These are phyloP conservation scores for Antechinus flavipes DNA, from an alignment of 2,113 vertebrate genomes.

Conservation along the genomic window DNA sequence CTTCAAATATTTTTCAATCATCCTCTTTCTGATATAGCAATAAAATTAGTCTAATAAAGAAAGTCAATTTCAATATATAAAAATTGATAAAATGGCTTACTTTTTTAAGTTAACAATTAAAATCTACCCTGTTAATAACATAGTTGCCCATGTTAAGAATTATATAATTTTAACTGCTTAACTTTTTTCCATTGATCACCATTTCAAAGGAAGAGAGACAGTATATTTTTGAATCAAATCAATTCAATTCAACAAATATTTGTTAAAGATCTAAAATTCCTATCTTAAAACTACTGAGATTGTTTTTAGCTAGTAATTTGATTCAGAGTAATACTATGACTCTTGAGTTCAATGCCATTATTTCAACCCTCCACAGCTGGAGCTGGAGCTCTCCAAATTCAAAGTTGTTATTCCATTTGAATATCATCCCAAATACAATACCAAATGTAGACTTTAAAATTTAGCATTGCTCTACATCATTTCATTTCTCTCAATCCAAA, in stretches of 20 bases:
- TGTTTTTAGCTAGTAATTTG: neutral
- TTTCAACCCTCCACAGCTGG: neutral
- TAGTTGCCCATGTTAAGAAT: neutral
- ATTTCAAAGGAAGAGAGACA: neutral
- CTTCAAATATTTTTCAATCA: neutral
- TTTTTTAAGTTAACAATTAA: neutral
- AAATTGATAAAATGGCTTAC: neutral
- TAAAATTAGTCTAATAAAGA: slow-evolving; percentile 45
- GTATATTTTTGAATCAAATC: neutral
- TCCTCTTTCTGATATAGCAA: slow-evolving; percentile 39
- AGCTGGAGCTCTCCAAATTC: neutral
- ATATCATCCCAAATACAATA: neutral
- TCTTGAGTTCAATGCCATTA: neutral
- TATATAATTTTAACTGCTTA: neutral
- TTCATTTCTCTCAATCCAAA: neutral
- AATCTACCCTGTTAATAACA: neutral
- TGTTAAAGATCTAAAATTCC: neutral
- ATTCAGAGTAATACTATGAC: neutral
- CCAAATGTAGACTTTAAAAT: neutral
- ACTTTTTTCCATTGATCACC: neutral
- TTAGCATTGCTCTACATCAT: neutral
- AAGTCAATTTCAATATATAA: slow-evolving; percentile 31
- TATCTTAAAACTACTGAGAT: neutral
- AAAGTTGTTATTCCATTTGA: neutral
- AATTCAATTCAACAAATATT: neutral